phyloP scores from a whole-genome alignment of 1,140 invertebrate species.

The Hycleus cichorii region DNA sequence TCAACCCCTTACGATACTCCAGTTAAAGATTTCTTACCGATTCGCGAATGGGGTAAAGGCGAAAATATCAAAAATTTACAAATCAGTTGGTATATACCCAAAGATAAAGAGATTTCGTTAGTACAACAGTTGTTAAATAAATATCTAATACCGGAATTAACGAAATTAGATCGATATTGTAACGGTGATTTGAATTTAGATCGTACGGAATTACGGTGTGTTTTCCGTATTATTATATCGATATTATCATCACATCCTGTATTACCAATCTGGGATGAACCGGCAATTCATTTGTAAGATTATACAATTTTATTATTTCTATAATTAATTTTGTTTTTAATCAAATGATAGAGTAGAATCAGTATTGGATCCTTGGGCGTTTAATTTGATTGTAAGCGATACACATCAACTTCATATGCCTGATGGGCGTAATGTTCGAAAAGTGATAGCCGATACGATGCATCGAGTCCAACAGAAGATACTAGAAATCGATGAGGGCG shows the following conservation, averaged over 20 bases:
- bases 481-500: conserved; percentile 58
- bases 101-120: conserved; percentile 57
- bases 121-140: conserved; percentile 56
- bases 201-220: conserved; percentile 40
- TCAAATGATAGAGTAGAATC: conserved; percentile 26
- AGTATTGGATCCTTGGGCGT: conserved; percentile 35
- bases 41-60: conserved; percentile 76
- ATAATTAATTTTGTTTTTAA: background rate
- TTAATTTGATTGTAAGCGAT: conserved; percentile 41
- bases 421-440: conserved; percentile 54
- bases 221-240: conserved; percentile 43
- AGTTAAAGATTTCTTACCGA: conserved; percentile 63
- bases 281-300: conserved; percentile 46
- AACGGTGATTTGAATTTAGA: conserved; percentile 35
- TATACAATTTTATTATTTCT: background rate
- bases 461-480: conserved; percentile 51
- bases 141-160: conserved; percentile 54
- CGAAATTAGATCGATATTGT: conserved; percentile 47
- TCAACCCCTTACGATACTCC: conserved; percentile 55
- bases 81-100: conserved; percentile 72
- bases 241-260: conserved; percentile 50
- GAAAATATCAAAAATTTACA: conserved; percentile 57
- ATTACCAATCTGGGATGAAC: conserved; percentile 55
- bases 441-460: conserved; percentile 47
- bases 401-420: conserved; percentile 49